Evolutionary conservation across 2,797 vertebrate species (phyloP).

Genomic region (Danio aesculapii): DNA sequence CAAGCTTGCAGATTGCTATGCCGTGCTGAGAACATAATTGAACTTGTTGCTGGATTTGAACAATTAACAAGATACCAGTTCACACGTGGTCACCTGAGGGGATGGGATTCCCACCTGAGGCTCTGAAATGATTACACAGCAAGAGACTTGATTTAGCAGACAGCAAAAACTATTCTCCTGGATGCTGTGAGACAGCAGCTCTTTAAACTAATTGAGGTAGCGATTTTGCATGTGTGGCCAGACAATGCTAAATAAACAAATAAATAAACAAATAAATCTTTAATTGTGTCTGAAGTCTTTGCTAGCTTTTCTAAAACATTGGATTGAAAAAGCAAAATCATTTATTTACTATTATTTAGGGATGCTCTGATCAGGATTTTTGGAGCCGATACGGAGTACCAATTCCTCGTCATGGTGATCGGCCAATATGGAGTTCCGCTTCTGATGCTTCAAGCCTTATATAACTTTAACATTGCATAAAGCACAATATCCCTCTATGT

Average conservation of each 20-base stretch:
- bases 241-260: not conserved
- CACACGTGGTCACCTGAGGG: not conserved
- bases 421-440: no score
- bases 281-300: no score
- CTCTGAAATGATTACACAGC: not conserved
- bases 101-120: constrained; percentile 15
- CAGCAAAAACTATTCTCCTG: not conserved
- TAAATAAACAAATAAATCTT: not conserved
- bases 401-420: no score
- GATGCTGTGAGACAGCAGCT: not conserved
- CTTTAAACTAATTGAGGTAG: not conserved
- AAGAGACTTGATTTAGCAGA: not conserved
- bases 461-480: no score
- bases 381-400: no score
- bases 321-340: no score
- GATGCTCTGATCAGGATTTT: no score
- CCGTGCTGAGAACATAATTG: not conserved
- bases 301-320: no score
- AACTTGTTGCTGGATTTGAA: not conserved
- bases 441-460: no score
- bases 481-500: no score
- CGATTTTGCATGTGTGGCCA: no score
- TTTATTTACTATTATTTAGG: no score
- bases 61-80: not conserved
- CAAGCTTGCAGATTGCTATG: not conserved